These are phyloP conservation scores for Catostomus latipinnis DNA, from an alignment of 2,797 vertebrate genomes.

Conservation along the genomic window DNA sequence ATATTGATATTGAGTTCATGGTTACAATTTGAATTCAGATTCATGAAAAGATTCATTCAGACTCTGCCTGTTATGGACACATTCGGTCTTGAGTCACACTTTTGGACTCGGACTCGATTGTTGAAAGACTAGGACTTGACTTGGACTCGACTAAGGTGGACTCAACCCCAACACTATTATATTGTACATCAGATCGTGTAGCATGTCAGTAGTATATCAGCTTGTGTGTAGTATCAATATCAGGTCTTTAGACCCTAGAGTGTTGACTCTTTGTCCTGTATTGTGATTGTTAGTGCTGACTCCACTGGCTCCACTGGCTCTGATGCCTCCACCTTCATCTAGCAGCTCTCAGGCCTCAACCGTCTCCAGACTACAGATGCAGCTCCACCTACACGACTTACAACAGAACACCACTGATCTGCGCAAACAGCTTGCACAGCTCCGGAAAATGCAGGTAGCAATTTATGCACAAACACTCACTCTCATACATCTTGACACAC, in stretches of 20 bases:
- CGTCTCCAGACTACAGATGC: constrained; percentile 89
- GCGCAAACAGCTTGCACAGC: constrained; percentile 90
- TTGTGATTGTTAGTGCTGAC: constrained; percentile 81
- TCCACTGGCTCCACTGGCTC: constrained; percentile 84
- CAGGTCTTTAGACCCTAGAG: neutral
- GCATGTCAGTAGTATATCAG: too few relatives aligned
- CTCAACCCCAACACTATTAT: too few relatives aligned
- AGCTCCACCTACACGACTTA: constrained; percentile 92
- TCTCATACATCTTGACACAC: neutral
- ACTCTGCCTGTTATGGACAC: too few relatives aligned
- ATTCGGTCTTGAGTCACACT: too few relatives aligned
- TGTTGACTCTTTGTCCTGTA: constrained; percentile 58
- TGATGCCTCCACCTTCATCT: constrained; percentile 86
- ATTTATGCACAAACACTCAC: neutral
- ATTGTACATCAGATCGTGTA: too few relatives aligned
- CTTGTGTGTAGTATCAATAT: too few relatives aligned
- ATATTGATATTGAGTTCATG: too few relatives aligned
- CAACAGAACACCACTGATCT: constrained; percentile 94
- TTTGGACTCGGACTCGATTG: too few relatives aligned
- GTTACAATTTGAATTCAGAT: too few relatives aligned
- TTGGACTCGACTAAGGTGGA: too few relatives aligned
- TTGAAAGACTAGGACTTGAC: too few relatives aligned
- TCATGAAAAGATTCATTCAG: too few relatives aligned
- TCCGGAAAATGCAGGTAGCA: constrained; percentile 92
- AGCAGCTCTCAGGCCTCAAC: constrained; percentile 80